Percentiles rank a stretch among this genome's conserved stretches.
Conservation (phyloP, 2,888 invertebrate species). For the Antitype chi region DNA sequence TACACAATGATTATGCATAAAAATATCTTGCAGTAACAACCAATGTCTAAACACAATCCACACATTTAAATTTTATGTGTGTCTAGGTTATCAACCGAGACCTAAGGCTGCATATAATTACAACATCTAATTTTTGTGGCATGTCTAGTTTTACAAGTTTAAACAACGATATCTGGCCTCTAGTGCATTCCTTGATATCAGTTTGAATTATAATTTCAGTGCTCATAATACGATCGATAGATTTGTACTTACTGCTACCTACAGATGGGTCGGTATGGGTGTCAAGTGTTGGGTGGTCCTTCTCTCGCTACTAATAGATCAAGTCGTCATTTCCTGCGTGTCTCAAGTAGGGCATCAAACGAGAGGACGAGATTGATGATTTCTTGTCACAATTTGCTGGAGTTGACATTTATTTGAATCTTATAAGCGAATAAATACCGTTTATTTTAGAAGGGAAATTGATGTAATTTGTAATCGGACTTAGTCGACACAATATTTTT, state of each 20-base stretch:
- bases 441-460: neutral
- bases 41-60: constrained; percentile 12
- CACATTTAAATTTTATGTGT: constrained; percentile 56
- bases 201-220: constrained; percentile 30
- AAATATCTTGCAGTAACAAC: constrained; percentile 34
- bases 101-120: constrained; percentile 45
- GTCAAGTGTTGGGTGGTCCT: constrained; percentile 52
- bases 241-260: neutral
- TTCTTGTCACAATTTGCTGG: constrained; percentile 29
- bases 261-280: constrained; percentile 14
- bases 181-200: constrained; percentile 33
- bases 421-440: neutral
- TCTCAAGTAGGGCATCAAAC: constrained; percentile 29
- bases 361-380: constrained; percentile 26
- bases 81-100: constrained; percentile 64
- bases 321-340: constrained; percentile 49
- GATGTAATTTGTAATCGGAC: neutral
- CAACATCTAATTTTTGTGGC: constrained; percentile 46
- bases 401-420: neutral
- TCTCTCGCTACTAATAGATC: constrained; percentile 48
- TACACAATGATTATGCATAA: constrained; percentile 18
- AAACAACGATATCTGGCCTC: constrained; percentile 47
- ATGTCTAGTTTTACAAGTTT: constrained; percentile 51
- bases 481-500: neutral
- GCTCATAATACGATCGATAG: constrained; percentile 10